phyloP scores from a whole-genome alignment of 2,113 vertebrate genomes.

The Dipodomys stephensi region DNA sequence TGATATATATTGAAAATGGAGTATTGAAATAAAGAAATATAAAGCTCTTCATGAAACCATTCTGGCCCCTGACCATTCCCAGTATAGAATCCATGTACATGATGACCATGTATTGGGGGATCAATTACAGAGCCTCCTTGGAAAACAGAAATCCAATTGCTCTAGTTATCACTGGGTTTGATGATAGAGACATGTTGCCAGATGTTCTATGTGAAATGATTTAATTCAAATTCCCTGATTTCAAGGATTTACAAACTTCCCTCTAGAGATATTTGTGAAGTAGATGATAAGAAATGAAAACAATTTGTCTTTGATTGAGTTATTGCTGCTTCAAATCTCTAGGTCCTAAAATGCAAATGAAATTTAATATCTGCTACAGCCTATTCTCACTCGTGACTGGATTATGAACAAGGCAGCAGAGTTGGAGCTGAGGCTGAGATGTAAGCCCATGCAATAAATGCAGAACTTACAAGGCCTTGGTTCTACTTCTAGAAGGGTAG shows the following conservation, averaged over 20 bases:
- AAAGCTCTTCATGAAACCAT: not conserved
- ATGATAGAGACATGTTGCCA: conserved; percentile 6
- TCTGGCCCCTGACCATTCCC: not conserved
- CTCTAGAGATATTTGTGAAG: not conserved
- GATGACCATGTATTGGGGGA: not conserved
- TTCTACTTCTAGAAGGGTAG: not conserved
- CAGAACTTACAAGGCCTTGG: not conserved
- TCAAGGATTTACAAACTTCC: not conserved
- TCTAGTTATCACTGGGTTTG: not conserved
- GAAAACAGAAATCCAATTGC: conserved; percentile 28
- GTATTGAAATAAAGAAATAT: not conserved
- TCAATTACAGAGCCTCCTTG: not conserved
- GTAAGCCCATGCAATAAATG: not conserved
- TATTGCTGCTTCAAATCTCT: not conserved
- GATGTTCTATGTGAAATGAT: not conserved
- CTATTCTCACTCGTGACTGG: not conserved
- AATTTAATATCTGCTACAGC: not conserved
- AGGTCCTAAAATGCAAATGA: not conserved
- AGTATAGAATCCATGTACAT: not conserved
- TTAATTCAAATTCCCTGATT: conserved; percentile 19
- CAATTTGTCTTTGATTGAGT: not conserved
- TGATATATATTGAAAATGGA: not conserved
- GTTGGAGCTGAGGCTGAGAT: not conserved
- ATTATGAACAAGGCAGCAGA: not conserved
- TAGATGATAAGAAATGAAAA: conserved; percentile 1